phyloP scores from a whole-genome alignment of 2,113 vertebrate species.

The Prolemur simus region DNA sequence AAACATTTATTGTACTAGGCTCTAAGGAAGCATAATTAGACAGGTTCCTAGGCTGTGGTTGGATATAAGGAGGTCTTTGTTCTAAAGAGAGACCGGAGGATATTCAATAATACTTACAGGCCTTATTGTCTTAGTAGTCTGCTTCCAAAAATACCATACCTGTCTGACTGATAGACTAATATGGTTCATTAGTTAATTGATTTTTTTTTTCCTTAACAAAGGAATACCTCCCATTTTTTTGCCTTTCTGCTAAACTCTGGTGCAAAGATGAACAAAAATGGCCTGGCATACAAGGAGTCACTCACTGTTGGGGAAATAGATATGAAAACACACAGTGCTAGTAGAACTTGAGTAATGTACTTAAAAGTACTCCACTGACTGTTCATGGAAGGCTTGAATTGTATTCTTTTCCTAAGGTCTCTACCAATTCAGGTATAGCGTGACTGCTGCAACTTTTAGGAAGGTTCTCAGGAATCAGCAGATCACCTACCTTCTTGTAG shows the following conservation, averaged over 20 bases:
- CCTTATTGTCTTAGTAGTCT: neutral
- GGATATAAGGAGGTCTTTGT: neutral
- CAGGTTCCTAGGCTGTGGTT: neutral
- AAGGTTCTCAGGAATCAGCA: neutral
- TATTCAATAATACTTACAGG: neutral
- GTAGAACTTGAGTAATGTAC: neutral
- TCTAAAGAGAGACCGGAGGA: neutral
- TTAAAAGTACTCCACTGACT: neutral
- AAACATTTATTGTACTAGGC: neutral
- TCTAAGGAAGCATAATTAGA: neutral
- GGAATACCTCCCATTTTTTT: neutral
- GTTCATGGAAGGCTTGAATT: neutral
- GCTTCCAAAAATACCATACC: neutral
- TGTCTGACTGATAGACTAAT: neutral
- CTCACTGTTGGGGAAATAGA: neutral
- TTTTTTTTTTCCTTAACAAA: neutral
- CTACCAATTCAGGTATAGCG: neutral
- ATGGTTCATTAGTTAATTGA: neutral
- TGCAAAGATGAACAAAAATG: neutral
- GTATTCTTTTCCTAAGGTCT: neutral
- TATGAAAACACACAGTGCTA: neutral
- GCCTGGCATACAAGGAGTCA: neutral
- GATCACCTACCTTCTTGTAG: neutral
- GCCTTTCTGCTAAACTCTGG: neutral
- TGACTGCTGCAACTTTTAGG: neutral